These are phyloP conservation scores for Halcyon chelicuti DNA, from an alignment of 2,797 vertebrate genomes.

Conservation along the genomic window DNA sequence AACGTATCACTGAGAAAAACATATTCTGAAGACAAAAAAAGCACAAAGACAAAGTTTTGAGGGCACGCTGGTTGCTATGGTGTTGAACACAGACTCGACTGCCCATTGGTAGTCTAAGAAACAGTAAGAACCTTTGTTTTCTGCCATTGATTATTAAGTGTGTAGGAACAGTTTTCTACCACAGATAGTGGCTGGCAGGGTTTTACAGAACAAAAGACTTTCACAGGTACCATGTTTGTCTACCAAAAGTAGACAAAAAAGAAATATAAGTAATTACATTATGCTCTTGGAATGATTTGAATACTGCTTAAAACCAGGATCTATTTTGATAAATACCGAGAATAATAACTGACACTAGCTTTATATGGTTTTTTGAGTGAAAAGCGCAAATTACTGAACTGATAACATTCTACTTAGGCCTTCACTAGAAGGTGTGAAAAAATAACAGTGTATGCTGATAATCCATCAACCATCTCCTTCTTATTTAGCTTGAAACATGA, in stretches of 20 bases:
- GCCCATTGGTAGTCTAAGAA: background rate
- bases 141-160: background rate
- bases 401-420: background rate
- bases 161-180: background rate
- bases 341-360: background rate
- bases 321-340: background rate
- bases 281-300: background rate
- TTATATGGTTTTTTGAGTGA: background rate
- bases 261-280: background rate
- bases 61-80: background rate
- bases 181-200: rapidly evolving
- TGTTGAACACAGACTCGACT: background rate
- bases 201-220: background rate
- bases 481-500: slow-evolving; percentile 1
- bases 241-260: background rate
- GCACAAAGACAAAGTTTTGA: background rate
- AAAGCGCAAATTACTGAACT: background rate
- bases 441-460: background rate
- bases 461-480: background rate
- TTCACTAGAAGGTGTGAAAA: background rate
- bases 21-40: background rate
- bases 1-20: background rate
- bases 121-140: background rate
- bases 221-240: background rate
- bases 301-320: background rate